phyloP scores from a whole-genome alignment of 2,797 vertebrate genomes.

The Sebastes umbrosus region DNA sequence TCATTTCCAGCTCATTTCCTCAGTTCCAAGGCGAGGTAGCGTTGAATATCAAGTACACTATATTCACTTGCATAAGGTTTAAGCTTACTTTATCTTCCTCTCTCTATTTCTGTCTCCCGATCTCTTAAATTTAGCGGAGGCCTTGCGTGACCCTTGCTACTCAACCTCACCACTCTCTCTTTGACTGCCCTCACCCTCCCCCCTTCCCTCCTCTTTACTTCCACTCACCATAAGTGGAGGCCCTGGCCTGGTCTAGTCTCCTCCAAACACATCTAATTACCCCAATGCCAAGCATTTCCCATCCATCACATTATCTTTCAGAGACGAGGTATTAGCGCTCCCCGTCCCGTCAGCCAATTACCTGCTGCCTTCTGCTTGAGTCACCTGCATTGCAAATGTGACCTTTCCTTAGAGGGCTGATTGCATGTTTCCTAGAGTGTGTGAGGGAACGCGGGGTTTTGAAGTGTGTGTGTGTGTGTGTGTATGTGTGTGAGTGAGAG shows the following conservation, averaged over 20 bases:
- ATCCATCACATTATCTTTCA: constrained; percentile 88
- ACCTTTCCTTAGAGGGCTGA: constrained; percentile 95
- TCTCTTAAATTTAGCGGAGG: constrained; percentile 33
- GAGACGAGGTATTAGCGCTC: constrained; percentile 86
- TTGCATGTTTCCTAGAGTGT: constrained; percentile 89
- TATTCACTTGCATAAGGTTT: background rate
- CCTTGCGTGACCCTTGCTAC: constrained; percentile 44
- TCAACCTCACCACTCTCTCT: constrained; percentile 38
- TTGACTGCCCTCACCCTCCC: constrained; percentile 18
- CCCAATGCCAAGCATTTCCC: constrained; percentile 84
- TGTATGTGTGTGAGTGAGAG: constrained; percentile 6
- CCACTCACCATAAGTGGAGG: constrained; percentile 73
- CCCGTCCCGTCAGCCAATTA: constrained; percentile 92
- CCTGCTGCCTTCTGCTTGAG: constrained; percentile 85
- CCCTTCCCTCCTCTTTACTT: constrained; percentile 40
- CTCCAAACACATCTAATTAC: constrained; percentile 88
- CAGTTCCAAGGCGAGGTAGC: background rate
- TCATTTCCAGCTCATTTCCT: background rate
- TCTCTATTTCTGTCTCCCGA: constrained; percentile 14
- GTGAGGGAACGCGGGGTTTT: constrained; percentile 57
- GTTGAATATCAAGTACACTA: background rate
- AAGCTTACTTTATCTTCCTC: background rate
- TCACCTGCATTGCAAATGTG: constrained; percentile 97
- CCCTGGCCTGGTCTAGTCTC: constrained; percentile 68
- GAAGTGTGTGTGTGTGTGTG: constrained; percentile 32